Base-by-base conservation (phyloP, 2,113 vertebrate genomes). In the Nycticebus coucang region DNA sequence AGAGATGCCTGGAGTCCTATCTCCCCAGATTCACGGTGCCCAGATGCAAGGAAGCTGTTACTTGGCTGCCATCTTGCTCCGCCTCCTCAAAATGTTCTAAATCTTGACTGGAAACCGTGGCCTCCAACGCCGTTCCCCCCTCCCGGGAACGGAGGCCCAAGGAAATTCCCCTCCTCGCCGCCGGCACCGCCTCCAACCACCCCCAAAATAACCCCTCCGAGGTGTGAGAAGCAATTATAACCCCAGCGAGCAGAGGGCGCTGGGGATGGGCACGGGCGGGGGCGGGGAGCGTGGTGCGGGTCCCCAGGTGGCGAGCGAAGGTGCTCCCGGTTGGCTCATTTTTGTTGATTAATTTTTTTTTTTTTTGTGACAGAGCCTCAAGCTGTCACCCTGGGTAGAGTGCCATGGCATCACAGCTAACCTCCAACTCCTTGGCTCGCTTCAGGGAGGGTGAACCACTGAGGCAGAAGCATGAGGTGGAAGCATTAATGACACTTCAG, bases 131-230 rank as follows among this genome's bases (percentile, higher is more conserved):
- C 62, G 82, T 88, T 94, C 97, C 96, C 95, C 91, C 94, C 93
- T 91, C 96, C 96, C 74, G 68, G 95, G 88, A 95, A 95, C 55
- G 91, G 93, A 96, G 87, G 93, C 96, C 74, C 96, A 87, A 94
- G 96, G 97, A 96, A 96, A 95, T 74, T 96, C 95, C 95, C 96
- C 93, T 95, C 91, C 87, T 96, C 87, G 94, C 89, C 89, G 89
- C 80, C 78, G 86, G 92, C 87, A 83, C 96, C 95, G 85, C 96
- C 95, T 95, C 87, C 96, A 95, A 71, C 93, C 96, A 97, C 96
- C 96, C 96, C 96, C 96, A 71, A 97, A 96, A 96, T 97, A 97
- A 95, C 97, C 97, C 97, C 95, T 95, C 96, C 93, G 94, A 94
- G 96, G 94, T 94, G 97, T 90, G 96, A 91, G 97, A 87, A 87